These are phyloP conservation scores for Campopleginae sp. DNA, from an alignment of 2,888 invertebrate species.

Conservation along the genomic window DNA sequence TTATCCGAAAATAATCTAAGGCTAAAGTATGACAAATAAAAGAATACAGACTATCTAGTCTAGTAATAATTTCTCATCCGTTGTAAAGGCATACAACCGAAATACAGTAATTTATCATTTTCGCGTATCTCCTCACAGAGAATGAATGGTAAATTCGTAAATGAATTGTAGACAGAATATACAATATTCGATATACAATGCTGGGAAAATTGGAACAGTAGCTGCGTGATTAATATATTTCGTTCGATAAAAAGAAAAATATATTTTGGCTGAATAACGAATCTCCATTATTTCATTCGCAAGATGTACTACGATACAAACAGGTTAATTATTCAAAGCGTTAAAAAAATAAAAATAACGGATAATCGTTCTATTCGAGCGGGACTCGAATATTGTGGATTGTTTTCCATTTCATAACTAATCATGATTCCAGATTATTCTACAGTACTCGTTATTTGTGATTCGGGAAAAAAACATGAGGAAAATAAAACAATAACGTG, in stretches of 20 bases:
- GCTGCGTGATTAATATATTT: slow-evolving; percentile 42
- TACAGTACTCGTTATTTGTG: slow-evolving; percentile 25
- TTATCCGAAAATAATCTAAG: slow-evolving; percentile 49
- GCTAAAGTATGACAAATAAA: slow-evolving; percentile 61
- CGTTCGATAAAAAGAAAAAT: slow-evolving; percentile 12
- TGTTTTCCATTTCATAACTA: slow-evolving; percentile 23
- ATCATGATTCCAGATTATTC: slow-evolving; percentile 42
- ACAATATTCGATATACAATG: slow-evolving; percentile 47
- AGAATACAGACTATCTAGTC: slow-evolving; percentile 54
- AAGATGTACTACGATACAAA: slow-evolving; percentile 32
- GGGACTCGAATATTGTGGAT: slow-evolving; percentile 5
- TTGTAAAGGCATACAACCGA: slow-evolving; percentile 31
- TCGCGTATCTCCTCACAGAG: slow-evolving; percentile 36
- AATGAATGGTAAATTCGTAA: slow-evolving; percentile 53
- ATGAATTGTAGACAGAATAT: slow-evolving; percentile 59
- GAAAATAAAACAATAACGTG: slow-evolving; percentile 7
- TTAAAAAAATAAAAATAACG: slow-evolving; percentile 27
- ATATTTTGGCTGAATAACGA: slow-evolving; percentile 24
- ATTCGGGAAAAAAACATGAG: slow-evolving; percentile 18
- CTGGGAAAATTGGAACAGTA: slow-evolving; percentile 17
- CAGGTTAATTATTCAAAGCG: slow-evolving; percentile 20
- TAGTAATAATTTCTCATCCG: slow-evolving; percentile 31
- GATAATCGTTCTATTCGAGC: slow-evolving; percentile 21
- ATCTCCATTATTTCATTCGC: slow-evolving; percentile 60
- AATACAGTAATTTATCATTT: slow-evolving; percentile 29